Evolutionary conservation across 2,113 vertebrate species (phyloP).

Genomic region (Globicephala melas): DNA sequence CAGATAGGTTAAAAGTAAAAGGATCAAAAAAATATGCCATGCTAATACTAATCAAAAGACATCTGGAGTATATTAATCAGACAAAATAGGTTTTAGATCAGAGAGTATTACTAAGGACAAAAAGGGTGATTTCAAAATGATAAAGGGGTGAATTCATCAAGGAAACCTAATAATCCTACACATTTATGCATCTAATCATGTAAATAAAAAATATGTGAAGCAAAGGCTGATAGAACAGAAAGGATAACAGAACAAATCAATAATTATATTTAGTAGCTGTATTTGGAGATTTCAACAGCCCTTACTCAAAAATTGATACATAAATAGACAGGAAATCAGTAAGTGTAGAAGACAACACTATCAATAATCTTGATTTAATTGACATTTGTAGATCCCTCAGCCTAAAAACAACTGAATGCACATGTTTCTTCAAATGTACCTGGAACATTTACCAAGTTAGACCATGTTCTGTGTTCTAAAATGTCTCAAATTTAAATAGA

Average conservation of each 20-base stretch:
- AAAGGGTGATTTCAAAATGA: background rate
- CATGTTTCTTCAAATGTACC: background rate
- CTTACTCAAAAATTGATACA: background rate
- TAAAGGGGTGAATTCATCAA: background rate
- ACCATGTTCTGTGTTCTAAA: background rate
- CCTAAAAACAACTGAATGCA: background rate
- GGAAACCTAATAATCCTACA: background rate
- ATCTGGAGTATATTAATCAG: background rate
- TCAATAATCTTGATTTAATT: background rate
- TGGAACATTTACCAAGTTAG: background rate
- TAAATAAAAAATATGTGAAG: background rate
- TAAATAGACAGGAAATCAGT: background rate
- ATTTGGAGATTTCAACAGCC: background rate
- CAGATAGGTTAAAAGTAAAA: background rate
- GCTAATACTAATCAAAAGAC: slow-evolving; percentile 12
- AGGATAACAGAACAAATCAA: background rate
- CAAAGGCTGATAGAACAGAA: background rate
- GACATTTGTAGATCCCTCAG: background rate
- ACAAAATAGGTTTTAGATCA: background rate
- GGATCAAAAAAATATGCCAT: background rate
- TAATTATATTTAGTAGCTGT: background rate
- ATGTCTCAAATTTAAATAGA: background rate
- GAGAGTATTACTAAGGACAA: background rate
- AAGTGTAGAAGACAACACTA: background rate
- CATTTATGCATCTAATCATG: background rate